Percentiles rank a stretch among this genome's conserved stretches.
phyloP scores from a whole-genome alignment of 2,888 invertebrate genomes.

The Pristionchus fissidentatus region DNA sequence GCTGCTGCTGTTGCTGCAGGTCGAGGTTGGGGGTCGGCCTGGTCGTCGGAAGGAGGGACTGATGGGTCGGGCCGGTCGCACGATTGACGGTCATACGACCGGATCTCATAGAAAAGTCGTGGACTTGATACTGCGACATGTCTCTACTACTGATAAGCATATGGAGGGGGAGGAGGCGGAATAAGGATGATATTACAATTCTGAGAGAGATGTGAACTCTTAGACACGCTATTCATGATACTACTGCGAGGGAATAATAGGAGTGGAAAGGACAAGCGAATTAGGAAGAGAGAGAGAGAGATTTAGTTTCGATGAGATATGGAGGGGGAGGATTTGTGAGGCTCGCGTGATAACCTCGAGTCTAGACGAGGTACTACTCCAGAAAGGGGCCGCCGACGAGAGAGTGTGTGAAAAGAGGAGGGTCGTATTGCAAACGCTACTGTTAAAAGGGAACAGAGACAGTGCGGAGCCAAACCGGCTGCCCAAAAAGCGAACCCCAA shows the following conservation, averaged over 20 bases:
- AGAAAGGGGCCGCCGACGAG: background rate
- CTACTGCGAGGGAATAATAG: slow-evolving; percentile 1
- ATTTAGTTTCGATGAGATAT: no score
- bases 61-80: background rate
- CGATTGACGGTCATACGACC: background rate
- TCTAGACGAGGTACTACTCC: background rate
- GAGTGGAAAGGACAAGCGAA: slow-evolving; percentile 13
- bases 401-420: background rate
- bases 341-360: background rate
- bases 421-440: no score
- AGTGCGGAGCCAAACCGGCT: no score
- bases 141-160: slow-evolving; percentile 1
- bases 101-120: background rate
- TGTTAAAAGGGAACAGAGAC: no score
- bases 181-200: slow-evolving; percentile 16
- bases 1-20: background rate
- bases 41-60: background rate
- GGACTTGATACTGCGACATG: background rate
- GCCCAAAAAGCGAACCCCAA: background rate
- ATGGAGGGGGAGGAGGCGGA: background rate
- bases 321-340: background rate
- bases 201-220: no score
- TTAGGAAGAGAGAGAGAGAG: background rate
- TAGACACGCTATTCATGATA: slow-evolving; percentile 19
- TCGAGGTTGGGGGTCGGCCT: background rate